phyloP scores from a whole-genome alignment of 2,113 vertebrate genomes.

The Chaetodon auriga region DNA sequence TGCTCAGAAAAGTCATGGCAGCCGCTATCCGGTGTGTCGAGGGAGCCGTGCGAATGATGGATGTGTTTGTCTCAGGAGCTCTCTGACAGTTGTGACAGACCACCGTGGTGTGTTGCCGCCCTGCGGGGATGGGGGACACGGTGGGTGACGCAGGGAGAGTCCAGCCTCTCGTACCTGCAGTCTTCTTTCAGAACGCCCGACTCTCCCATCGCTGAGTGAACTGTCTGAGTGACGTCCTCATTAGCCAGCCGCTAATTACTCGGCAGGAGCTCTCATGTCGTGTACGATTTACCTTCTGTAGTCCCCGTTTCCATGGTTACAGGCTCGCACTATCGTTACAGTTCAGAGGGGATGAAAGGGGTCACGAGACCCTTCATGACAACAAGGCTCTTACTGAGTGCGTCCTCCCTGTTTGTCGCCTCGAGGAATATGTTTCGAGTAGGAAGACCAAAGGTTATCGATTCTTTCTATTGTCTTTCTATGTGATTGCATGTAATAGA shows the following conservation, averaged over 20 bases:
- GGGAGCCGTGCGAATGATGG: conserved; percentile 28
- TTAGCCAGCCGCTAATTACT: conserved; percentile 74
- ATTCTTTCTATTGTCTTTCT: conserved; percentile 38
- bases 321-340: conserved; percentile 19
- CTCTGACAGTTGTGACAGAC: conserved; percentile 56
- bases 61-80: conserved; percentile 40
- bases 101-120: conserved; percentile 43
- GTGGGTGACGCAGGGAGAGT: conserved; percentile 26
- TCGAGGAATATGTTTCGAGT: conserved; percentile 23
- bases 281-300: conserved; percentile 50
- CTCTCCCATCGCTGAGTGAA: conserved; percentile 39
- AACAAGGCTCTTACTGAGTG: conserved; percentile 3
- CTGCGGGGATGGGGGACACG: conserved; percentile 9
- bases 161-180: conserved; percentile 48
- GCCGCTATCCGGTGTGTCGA: neutral
- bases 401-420: conserved; percentile 12
- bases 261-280: conserved; percentile 39
- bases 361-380: conserved; percentile 19
- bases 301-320: conserved; percentile 52
- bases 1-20: conserved; percentile 5
- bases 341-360: neutral
- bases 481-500: conserved; percentile 45
- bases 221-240: conserved; percentile 67
- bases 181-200: conserved; percentile 51
- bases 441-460: conserved; percentile 65